Evolutionary conservation across 1,140 invertebrate genomes (phyloP).

Genomic region (Trichogramma pretiosum): DNA sequence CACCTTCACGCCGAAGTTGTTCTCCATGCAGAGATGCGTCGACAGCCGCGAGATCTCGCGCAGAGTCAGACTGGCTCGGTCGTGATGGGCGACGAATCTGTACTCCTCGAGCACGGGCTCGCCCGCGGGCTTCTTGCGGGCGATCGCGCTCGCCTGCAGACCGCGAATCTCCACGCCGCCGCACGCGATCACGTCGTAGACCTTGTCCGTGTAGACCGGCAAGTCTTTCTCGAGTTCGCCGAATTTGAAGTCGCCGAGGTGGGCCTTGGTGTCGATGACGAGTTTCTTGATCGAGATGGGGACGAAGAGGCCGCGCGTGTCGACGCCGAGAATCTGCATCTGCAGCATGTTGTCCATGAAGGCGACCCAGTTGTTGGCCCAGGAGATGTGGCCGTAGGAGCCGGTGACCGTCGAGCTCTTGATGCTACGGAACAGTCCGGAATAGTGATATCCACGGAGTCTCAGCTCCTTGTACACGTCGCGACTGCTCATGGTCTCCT

Average conservation of each 20-base stretch:
- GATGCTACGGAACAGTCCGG: conserved; percentile 63
- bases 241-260: conserved; percentile 44
- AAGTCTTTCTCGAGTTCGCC: conserved; percentile 34
- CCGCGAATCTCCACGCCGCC: conserved; percentile 77
- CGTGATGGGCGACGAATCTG: conserved; percentile 50
- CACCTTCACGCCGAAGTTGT: conserved; percentile 56
- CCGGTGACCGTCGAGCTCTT: conserved; percentile 45
- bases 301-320: conserved; percentile 66
- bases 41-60: conserved; percentile 43
- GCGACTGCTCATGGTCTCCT: conserved; percentile 46
- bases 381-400: conserved; percentile 47
- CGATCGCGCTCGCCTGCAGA: conserved; percentile 69
- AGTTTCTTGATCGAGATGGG: conserved; percentile 78
- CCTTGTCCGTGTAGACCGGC: conserved; percentile 43
- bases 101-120: conserved; percentile 64
- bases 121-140: conserved; percentile 53
- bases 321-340: conserved; percentile 66
- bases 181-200: conserved; percentile 41
- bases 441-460: conserved; percentile 86
- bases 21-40: conserved; percentile 69
- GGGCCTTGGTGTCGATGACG: conserved; percentile 65
- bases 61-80: conserved; percentile 16
- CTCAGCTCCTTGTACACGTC: conserved; percentile 90
- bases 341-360: conserved; percentile 94
- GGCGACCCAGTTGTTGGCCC: conserved; percentile 83